These are phyloP conservation scores for Lethocerus indicus DNA, from an alignment of 1,140 invertebrate genomes.

Conservation along the genomic window DNA sequence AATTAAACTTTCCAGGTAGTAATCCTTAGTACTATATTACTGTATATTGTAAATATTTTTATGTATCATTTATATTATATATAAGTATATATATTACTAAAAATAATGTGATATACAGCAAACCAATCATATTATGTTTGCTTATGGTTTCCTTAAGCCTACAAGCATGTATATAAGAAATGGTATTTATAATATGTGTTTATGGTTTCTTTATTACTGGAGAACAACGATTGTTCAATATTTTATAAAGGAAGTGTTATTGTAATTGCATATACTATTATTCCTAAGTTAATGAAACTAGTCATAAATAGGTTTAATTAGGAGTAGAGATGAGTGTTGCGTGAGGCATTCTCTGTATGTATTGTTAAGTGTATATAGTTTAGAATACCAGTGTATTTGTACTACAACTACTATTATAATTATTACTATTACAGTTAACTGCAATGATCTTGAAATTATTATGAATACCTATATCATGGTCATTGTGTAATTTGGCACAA, in stretches of 20 bases:
- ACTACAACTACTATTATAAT: not conserved
- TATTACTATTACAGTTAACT: not conserved
- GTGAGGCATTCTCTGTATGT: constrained; percentile 1
- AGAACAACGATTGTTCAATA: not conserved
- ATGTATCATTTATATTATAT: constrained; percentile 5
- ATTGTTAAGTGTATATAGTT: constrained; percentile 6
- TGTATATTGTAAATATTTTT: not conserved
- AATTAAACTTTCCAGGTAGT: not conserved
- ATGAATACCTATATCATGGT: not conserved
- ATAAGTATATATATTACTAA: not conserved
- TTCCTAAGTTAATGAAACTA: constrained; percentile 7
- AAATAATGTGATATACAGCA: constrained; percentile 4
- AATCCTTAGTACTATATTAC: not conserved
- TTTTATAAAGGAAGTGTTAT: constrained; percentile 4
- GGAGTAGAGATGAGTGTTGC: constrained; percentile 1
- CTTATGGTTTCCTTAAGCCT: constrained; percentile 12
- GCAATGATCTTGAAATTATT: not conserved
- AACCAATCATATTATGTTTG: constrained; percentile 7
- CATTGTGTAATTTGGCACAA: constrained; percentile 1
- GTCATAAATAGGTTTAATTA: constrained; percentile 6
- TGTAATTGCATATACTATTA: too few relatives aligned
- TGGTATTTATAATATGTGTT: constrained; percentile 4
- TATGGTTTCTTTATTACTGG: constrained; percentile 5
- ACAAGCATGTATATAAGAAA: constrained; percentile 8
- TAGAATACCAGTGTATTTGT: constrained; percentile 2